These are phyloP conservation scores for Athripsodes cinereus DNA, from an alignment of 2,888 invertebrate genomes.

Conservation along the genomic window DNA sequence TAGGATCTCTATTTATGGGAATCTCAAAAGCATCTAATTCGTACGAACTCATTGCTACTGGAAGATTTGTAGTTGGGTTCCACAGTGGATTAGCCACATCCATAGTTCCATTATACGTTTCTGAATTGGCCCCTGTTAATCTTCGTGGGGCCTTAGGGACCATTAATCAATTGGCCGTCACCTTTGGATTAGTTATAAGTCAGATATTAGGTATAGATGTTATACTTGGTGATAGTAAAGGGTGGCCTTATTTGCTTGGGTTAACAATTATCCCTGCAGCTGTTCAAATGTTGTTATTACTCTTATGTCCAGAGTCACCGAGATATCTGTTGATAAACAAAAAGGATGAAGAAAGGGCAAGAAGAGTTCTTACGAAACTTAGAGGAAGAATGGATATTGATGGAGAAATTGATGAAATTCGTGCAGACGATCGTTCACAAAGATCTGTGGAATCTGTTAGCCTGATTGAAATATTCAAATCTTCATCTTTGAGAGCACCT, in stretches of 20 bases:
- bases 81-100: constrained; percentile 61
- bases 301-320: constrained; percentile 45
- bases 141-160: constrained; percentile 48
- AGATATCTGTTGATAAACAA: constrained; percentile 41
- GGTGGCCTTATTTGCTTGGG: constrained; percentile 48
- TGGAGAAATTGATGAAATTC: constrained; percentile 47
- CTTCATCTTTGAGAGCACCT: constrained; percentile 38
- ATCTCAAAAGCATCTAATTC: constrained; percentile 57
- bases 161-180: constrained; percentile 47
- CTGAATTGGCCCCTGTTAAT: constrained; percentile 43
- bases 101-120: constrained; percentile 48
- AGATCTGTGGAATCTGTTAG: constrained; percentile 43
- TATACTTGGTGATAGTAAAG: constrained; percentile 43
- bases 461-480: constrained; percentile 39
- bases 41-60: constrained; percentile 65
- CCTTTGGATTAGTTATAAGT: constrained; percentile 41
- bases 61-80: constrained; percentile 66
- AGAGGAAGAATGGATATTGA: constrained; percentile 42
- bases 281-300: constrained; percentile 41
- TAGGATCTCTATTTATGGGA: constrained; percentile 61
- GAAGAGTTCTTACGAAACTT: constrained; percentile 37
- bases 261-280: constrained; percentile 42
- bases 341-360: constrained; percentile 41
- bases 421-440: constrained; percentile 43
- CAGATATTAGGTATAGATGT: constrained; percentile 46